Base-by-base conservation (phyloP, 2,888 invertebrate species). In the Hirtodrosophila duncani region DNA sequence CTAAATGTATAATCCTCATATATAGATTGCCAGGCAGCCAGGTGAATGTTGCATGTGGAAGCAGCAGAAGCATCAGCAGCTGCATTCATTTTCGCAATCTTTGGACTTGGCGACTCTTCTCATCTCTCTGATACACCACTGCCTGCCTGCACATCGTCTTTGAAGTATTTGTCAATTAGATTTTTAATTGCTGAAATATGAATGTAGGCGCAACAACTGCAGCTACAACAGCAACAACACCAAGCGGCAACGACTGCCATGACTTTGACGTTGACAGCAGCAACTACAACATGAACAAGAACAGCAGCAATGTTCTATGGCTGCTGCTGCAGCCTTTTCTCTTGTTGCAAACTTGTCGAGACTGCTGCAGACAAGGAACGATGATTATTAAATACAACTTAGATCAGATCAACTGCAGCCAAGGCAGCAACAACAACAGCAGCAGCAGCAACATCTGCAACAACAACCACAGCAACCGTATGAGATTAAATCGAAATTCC, bases 171-270 rank as follows among this genome's bases (percentile, higher is more conserved):
- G 80, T 75, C 75, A 75, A 80, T 75, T 75, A 75, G 75, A 80
- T 78, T 80, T 77, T 78, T 80, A 77, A 77, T 77, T 77, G 77
- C 81, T 80, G 70, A 80, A 80, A 77, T 77, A 78, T 77, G 81
- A 77, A 77, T 77, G 81, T 80, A 68, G 78, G 70, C 78, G 80
- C 74, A 67, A 64, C 56, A 66, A 38, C 46, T 39, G 26, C 44
- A 55, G 8, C 57, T 48, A 1, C 39, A 30, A 11, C 58, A 42
- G n/a, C 37, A 20, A 29, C 44, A 34, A 21, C 55, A 46, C 5
- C 39, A 37, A 2, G 10, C 20, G 9, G 39, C 27, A 30, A 14
- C 34, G 20, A 21, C 41, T 9, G 21, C 36, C 21, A 34, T 23
- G 43, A 43, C 43, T 23, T 45, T 46, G 46, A 48, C 59, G 45